These are phyloP conservation scores for Agrilus cyanescens DNA, from an alignment of 2,888 invertebrate species.

Conservation along the genomic window DNA sequence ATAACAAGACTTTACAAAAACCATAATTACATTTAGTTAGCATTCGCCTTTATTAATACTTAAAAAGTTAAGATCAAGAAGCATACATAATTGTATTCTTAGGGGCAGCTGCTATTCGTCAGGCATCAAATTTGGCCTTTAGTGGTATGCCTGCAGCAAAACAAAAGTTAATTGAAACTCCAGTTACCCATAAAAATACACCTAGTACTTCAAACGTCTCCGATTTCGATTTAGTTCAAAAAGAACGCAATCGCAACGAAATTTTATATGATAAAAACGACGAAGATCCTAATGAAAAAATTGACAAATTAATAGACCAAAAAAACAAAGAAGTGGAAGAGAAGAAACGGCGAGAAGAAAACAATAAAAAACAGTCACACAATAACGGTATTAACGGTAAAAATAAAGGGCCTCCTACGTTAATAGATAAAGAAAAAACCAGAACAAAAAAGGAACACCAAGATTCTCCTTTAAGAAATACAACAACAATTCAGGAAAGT, in stretches of 20 bases:
- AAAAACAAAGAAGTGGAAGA: slow-evolving; percentile 30
- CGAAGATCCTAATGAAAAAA: slow-evolving; percentile 32
- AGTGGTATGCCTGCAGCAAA: no score
- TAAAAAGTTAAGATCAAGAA: no score
- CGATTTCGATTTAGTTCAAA: neutral
- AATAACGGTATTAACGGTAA: slow-evolving; percentile 7
- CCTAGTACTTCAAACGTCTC: slow-evolving; percentile 1
- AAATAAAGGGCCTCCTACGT: neutral
- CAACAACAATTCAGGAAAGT: slow-evolving; percentile 2
- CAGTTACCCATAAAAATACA: no score
- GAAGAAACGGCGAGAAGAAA: slow-evolving; percentile 27
- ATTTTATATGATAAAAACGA: slow-evolving; percentile 41
- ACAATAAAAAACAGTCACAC: slow-evolving; percentile 8
- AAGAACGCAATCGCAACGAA: slow-evolving; percentile 30
- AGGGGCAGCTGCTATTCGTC: no score
- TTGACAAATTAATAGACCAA: slow-evolving; percentile 35
- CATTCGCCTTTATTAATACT: no score
- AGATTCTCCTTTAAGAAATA: slow-evolving; percentile 4
- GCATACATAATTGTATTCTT: no score
- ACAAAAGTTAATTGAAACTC: no score
- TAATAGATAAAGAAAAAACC: neutral
- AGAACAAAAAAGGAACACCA: slow-evolving; percentile 5
- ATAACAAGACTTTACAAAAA: no score
- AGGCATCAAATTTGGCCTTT: no score
- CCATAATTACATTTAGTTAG: no score